Evolutionary conservation across 2,113 vertebrate genomes (phyloP).

Genomic region (Origma solitaria): DNA sequence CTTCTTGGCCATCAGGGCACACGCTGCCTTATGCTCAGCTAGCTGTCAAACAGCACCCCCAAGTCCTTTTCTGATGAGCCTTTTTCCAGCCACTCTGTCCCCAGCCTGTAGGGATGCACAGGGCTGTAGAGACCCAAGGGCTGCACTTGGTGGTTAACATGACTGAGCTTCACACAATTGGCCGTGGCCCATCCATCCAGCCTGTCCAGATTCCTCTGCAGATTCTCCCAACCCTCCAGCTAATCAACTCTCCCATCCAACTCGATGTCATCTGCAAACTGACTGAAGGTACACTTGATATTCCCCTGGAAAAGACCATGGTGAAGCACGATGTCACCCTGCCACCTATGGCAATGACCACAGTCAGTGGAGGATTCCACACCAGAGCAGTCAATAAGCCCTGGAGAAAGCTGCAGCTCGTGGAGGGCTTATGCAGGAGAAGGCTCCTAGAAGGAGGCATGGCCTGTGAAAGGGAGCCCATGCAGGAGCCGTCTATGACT

Average conservation of each 20-base stretch:
- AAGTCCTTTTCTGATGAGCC: neutral
- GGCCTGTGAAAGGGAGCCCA: neutral
- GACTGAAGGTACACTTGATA: accelerated
- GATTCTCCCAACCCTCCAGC: neutral
- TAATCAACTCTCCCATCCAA: neutral
- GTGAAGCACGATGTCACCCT: neutral
- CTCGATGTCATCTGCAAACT: accelerated
- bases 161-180: neutral
- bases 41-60: neutral
- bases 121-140: neutral
- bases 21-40: accelerated
- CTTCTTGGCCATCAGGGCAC: neutral
- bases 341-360: neutral
- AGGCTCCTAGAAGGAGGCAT: neutral
- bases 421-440: neutral
- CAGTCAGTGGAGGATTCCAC: neutral
- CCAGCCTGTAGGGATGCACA: neutral
- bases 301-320: neutral
- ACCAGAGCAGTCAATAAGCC: neutral
- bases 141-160: neutral
- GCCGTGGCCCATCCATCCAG: neutral
- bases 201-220: neutral
- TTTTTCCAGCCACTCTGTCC: neutral
- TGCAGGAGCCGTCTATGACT: neutral
- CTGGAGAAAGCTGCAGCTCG: neutral